Conservation (phyloP, 2,113 vertebrate genomes). For the Gallinago jamesoni region DNA sequence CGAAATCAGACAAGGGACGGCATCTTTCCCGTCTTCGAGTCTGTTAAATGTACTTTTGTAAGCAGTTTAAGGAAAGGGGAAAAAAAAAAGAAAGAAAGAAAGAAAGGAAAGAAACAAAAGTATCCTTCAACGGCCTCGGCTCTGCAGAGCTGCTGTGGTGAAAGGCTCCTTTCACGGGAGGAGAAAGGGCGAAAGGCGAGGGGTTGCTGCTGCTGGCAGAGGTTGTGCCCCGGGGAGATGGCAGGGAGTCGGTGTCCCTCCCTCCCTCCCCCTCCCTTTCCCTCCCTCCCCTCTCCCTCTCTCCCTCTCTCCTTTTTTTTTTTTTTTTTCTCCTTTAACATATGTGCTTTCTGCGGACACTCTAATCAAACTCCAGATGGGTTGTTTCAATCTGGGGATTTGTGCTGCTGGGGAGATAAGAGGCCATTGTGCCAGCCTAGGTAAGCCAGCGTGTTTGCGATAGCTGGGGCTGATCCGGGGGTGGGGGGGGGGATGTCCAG, state of each 20-base stretch:
- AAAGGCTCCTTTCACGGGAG: neutral
- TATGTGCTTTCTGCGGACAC: neutral
- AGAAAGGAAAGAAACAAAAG: neutral
- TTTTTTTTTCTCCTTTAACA: neutral
- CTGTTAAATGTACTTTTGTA: neutral
- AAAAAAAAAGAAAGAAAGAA: neutral
- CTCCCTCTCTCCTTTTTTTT: neutral
- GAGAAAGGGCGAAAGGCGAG: neutral
- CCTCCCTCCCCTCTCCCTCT: neutral
- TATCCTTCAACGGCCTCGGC: neutral
- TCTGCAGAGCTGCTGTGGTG: neutral
- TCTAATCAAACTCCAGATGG: conserved; percentile 56
- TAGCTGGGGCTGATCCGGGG: conserved; percentile 10
- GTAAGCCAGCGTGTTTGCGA: conserved; percentile 35
- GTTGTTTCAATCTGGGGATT: conserved; percentile 25
- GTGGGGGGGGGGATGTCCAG: neutral
- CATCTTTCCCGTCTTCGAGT: neutral
- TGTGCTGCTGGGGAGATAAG: conserved; percentile 44
- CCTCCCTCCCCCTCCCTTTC: neutral
- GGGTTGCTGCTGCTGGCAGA: neutral
- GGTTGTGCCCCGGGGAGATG: neutral
- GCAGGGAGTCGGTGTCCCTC: neutral
- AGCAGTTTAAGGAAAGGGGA: neutral
- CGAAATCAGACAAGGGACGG: neutral
- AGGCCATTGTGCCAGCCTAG: neutral